Percentiles rank a stretch among this genome's conserved stretches.
phyloP scores from a whole-genome alignment of 2,797 vertebrate genomes.

The Periparus ater region DNA sequence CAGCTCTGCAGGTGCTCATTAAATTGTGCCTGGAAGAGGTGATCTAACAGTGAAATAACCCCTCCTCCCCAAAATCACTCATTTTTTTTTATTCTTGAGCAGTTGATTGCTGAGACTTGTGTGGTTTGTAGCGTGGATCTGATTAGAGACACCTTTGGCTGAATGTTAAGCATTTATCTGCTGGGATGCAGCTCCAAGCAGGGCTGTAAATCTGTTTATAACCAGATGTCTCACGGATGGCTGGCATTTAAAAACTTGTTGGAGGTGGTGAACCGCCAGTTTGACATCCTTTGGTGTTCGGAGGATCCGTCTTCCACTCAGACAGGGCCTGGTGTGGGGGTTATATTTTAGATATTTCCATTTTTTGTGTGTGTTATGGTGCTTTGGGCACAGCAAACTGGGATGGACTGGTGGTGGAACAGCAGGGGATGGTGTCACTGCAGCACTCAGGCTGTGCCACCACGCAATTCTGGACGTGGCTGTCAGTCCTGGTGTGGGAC shows the following conservation, averaged over 20 bases:
- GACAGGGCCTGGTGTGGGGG: background rate
- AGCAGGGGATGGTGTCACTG: background rate
- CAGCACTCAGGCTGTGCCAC: too few species aligned
- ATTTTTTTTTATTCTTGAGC: background rate
- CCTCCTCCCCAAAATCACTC: background rate
- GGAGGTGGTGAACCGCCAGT: background rate
- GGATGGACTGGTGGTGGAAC: background rate
- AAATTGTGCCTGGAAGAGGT: background rate
- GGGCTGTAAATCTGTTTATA: background rate
- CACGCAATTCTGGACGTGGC: fast-evolving
- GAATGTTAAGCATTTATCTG: background rate
- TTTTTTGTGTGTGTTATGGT: fast-evolving
- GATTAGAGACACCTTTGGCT: background rate
- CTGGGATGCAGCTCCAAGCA: background rate
- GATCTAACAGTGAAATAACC: background rate
- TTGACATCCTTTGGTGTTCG: background rate
- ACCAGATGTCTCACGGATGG: background rate
- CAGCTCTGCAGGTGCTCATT: background rate
- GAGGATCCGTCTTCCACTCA: background rate
- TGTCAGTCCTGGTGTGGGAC: background rate
- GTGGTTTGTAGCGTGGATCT: background rate
- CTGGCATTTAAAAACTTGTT: background rate
- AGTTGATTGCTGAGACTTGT: background rate
- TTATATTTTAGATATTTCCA: background rate
- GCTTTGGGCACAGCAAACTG: background rate